Evolutionary conservation across 2,113 vertebrate species (phyloP), one percentile per base, ranked within the genome.

Genomic region (Orycteropus afer): DNA sequence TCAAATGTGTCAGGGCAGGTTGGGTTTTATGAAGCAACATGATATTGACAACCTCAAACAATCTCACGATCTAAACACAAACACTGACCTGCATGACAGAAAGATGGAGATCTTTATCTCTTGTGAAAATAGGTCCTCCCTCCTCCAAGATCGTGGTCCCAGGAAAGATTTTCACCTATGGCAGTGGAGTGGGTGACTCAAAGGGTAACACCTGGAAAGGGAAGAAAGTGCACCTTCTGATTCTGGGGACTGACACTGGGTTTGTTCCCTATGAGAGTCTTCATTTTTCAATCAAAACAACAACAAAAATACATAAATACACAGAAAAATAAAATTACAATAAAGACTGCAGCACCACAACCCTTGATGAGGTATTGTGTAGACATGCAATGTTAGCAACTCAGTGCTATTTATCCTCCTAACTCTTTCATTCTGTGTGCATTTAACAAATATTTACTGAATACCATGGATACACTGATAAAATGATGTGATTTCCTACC

Each of bases 11-110:
- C 34, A 51, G 45, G 83, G 63, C 32, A 51, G 53, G 73, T 61
- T 40, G 47, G 37, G 20, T 17, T 23, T 6, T 29, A 2, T 95
- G 88, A 87, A 7, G 90, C 81, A 87, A 89, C 25, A 37, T 2
- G 65, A 59, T 87, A 94, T 89, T 59, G 1, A 63, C 74, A 86
- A 94, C 91, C 90, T 95, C 80, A 87, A 69, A 90, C 83, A 94
- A 14, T 47, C 84, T 45, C 1, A 20, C 86, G 61, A 10, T 77
- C 32, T 65, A 3, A 74, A 87, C 73, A 49, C 65, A 89, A 94
- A 96, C 79, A 71, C 37, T 6, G 77, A 23, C 57, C 81, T 20
- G 2, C 12, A 4, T 4, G 4, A 57, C 53, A 88, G 45, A 59
- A 47, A 55, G 45, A 12, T 15, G 53, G 42, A 65, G 95, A 94